A percentile compares a stretch with the other conserved stretches of the same genome.
These are phyloP conservation scores for Aphis craccivora DNA, from an alignment of 1,140 invertebrate genomes.

Conservation along the genomic window DNA sequence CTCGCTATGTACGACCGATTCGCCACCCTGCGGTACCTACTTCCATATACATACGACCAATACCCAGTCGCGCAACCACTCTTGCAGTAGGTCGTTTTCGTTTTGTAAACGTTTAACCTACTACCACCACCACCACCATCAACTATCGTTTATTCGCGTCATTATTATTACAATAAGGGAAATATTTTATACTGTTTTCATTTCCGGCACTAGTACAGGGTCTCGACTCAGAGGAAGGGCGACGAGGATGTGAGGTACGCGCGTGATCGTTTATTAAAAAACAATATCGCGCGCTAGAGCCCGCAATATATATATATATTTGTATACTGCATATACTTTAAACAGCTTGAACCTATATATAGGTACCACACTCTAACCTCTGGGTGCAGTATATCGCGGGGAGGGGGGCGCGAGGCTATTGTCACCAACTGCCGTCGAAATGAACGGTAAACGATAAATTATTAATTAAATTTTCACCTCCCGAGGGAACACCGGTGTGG, in stretches of 20 bases:
- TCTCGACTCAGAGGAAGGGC: no score
- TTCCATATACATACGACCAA: no score
- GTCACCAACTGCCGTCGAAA: constrained; percentile 42
- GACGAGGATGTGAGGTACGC: neutral
- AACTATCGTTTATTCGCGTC: neutral
- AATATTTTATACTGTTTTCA: constrained; percentile 44
- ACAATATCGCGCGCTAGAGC: neutral
- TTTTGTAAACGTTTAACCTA: neutral
- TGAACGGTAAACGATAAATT: constrained; percentile 41
- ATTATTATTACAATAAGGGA: neutral
- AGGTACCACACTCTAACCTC: neutral
- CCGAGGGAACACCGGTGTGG: neutral
- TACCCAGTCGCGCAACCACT: neutral
- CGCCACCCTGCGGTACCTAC: no score
- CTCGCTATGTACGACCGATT: no score
- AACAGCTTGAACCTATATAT: neutral
- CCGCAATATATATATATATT: neutral
- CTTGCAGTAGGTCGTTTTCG: neutral
- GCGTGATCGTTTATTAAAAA: constrained; percentile 46
- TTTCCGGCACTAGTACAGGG: neutral
- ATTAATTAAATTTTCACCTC: constrained; percentile 41
- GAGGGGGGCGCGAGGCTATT: neutral
- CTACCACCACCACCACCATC: no score
- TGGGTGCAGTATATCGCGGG: neutral
- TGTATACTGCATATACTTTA: neutral